Conservation (phyloP, 1,140 invertebrate genomes). For the Drosophila nannoptera region DNA sequence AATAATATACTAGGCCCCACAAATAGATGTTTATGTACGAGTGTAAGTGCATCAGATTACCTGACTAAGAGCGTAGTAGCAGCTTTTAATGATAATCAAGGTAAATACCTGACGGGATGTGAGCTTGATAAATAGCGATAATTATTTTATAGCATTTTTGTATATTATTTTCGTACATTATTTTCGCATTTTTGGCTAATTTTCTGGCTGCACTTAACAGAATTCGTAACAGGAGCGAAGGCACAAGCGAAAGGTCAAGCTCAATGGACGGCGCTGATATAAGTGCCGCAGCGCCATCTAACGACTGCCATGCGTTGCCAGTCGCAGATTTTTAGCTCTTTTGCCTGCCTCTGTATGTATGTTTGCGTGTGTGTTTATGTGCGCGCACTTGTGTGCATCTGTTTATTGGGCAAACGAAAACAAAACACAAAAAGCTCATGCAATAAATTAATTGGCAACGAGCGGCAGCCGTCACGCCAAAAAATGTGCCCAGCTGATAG, state of each 20-base stretch:
- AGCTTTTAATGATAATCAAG: background rate
- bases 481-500: constrained; percentile 28
- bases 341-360: background rate
- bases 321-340: constrained; percentile 8
- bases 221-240: constrained; percentile 7
- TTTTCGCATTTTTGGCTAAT: constrained; percentile 11
- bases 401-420: constrained; percentile 40
- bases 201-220: constrained; percentile 12
- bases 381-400: constrained; percentile 24
- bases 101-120: background rate
- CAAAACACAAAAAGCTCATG: constrained; percentile 47
- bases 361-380: background rate
- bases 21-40: background rate
- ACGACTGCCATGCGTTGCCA: constrained; percentile 27
- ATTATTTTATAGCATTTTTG: background rate
- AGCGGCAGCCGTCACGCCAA: constrained; percentile 22
- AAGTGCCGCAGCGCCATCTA: constrained; percentile 31
- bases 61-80: background rate
- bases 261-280: constrained; percentile 40
- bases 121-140: background rate
- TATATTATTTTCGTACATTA: too few species aligned
- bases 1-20: background rate
- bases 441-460: constrained; percentile 50
- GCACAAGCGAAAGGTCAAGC: constrained; percentile 36
- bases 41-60: background rate